A percentile compares a stretch with the other conserved stretches of the same genome.
phyloP scores from a whole-genome alignment of 2,113 vertebrate species.

The Pitta sordida region DNA sequence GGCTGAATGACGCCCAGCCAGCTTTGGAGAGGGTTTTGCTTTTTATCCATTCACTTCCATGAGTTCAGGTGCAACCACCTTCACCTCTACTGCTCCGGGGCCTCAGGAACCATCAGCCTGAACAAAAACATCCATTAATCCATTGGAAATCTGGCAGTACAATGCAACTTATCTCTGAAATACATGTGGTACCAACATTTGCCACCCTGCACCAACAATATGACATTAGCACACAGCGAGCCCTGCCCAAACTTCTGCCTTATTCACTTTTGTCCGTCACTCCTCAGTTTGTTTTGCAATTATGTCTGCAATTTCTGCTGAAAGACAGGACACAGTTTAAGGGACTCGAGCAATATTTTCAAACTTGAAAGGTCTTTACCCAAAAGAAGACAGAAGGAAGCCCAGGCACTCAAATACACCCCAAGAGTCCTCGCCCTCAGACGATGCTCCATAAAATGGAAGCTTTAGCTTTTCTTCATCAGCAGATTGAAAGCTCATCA shows the following conservation, averaged over 20 bases:
- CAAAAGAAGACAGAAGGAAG: background rate
- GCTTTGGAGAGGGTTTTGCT: background rate
- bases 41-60: background rate
- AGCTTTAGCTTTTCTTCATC: background rate
- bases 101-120: background rate
- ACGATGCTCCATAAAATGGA: background rate
- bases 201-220: background rate
- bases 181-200: rapidly evolving
- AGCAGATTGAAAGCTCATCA: background rate
- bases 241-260: background rate
- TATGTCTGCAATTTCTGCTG: background rate
- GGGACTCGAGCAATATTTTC: background rate
- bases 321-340: background rate
- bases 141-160: background rate
- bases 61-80: background rate
- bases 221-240: rapidly evolving
- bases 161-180: background rate
- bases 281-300: background rate
- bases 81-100: background rate
- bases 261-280: background rate
- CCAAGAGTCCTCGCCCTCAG: rapidly evolving
- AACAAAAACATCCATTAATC: background rate
- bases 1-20: background rate
- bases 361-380: background rate
- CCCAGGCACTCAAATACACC: background rate